phyloP scores from a whole-genome alignment of 2,888 invertebrate species.

The Drosophila neotestacea region DNA sequence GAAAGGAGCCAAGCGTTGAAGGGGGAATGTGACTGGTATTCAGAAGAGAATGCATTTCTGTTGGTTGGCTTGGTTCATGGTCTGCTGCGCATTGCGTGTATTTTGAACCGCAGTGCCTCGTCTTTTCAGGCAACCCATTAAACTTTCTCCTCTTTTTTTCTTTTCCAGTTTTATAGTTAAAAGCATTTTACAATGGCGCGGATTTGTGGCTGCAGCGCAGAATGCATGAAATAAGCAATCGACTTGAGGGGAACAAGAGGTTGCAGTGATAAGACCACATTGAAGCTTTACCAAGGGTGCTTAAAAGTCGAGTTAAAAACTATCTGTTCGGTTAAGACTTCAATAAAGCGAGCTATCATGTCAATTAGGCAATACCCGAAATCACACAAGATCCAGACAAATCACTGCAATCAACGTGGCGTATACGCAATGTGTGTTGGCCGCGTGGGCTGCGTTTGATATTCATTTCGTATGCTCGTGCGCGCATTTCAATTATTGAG shows the following conservation, averaged over 20 bases:
- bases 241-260: neutral
- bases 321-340: slow-evolving; percentile 8
- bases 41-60: slow-evolving; percentile 55
- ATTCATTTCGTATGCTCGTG: slow-evolving; percentile 58
- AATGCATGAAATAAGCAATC: slow-evolving; percentile 58
- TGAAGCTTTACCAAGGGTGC: neutral
- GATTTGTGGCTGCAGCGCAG: slow-evolving; percentile 63
- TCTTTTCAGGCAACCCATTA: slow-evolving; percentile 46
- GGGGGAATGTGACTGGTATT: slow-evolving; percentile 13
- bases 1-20: neutral
- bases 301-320: neutral
- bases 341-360: neutral
- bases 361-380: slow-evolving; percentile 12
- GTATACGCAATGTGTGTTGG: slow-evolving; percentile 45
- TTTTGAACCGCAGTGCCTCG: slow-evolving; percentile 24
- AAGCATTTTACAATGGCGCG: slow-evolving; percentile 55
- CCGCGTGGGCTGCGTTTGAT: neutral
- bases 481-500: slow-evolving; percentile 76
- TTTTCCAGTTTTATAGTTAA: slow-evolving; percentile 36
- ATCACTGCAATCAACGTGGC: slow-evolving; percentile 32
- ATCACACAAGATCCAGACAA: slow-evolving; percentile 11
- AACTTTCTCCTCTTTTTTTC: slow-evolving; percentile 17
- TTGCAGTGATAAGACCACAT: slow-evolving; percentile 8
- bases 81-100: slow-evolving; percentile 54
- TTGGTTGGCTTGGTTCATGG: slow-evolving; percentile 59